phyloP scores from a whole-genome alignment of 1,140 invertebrate genomes.

The Idris sp. region DNA sequence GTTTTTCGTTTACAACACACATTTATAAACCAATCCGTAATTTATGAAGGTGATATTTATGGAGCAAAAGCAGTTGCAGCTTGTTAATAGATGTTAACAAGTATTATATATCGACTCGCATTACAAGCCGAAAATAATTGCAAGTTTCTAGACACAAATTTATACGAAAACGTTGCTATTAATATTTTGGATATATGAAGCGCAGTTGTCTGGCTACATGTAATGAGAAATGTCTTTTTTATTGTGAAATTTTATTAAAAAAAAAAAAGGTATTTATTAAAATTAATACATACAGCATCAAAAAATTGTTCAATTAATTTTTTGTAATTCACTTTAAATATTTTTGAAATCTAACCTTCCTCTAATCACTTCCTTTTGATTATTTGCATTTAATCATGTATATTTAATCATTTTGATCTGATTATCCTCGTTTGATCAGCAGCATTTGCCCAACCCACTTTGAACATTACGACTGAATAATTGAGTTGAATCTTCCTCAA shows the following conservation, averaged over 20 bases:
- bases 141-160: slow-evolving; percentile 6
- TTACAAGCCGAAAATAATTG: slow-evolving; percentile 22
- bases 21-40: slow-evolving; percentile 36
- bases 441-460: neutral
- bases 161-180: slow-evolving; percentile 7
- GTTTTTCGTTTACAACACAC: slow-evolving; percentile 32
- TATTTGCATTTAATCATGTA: neutral
- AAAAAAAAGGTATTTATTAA: no score
- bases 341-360: no score
- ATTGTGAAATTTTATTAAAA: slow-evolving; percentile 7
- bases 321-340: no score
- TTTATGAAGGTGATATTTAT: slow-evolving; percentile 44
- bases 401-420: neutral
- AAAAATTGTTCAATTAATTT: no score
- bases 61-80: slow-evolving; percentile 12
- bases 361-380: neutral
- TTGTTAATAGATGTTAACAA: slow-evolving; percentile 49
- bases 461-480: slow-evolving; percentile 11
- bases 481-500: slow-evolving; percentile 9
- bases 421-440: neutral
- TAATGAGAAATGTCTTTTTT: no score
- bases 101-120: slow-evolving; percentile 13
- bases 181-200: slow-evolving; percentile 5
- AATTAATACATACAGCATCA: no score
- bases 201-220: slow-evolving; percentile 2